These are phyloP conservation scores for Rosalia funebris DNA, from an alignment of 2,888 invertebrate genomes.

Conservation along the genomic window DNA sequence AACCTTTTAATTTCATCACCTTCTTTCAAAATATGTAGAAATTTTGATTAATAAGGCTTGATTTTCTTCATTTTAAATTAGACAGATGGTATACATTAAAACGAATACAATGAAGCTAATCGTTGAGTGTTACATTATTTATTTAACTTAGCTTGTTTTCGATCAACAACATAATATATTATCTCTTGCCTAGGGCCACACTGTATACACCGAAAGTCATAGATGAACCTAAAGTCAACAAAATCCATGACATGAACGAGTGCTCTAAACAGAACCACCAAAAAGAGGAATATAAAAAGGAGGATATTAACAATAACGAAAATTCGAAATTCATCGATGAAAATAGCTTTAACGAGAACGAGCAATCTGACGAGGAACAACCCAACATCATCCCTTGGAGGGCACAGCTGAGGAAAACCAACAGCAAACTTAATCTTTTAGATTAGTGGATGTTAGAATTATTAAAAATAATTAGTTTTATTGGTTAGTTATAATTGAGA, in stretches of 20 bases:
- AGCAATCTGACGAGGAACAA: conserved; percentile 64
- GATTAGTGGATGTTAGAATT: conserved; percentile 68
- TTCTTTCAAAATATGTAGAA: no score
- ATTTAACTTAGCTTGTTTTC: no score
- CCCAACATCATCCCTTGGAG: conserved; percentile 86
- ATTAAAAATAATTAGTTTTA: conserved; percentile 4
- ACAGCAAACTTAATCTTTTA: conserved; percentile 86
- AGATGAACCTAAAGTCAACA: conserved; percentile 67
- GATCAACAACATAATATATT: no score
- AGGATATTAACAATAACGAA: conserved; percentile 62
- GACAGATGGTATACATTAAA: no score
- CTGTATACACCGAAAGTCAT: conserved; percentile 78
- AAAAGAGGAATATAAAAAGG: conserved; percentile 50
- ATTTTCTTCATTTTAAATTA: no score
- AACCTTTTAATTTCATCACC: no score
- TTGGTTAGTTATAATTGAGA: neutral
- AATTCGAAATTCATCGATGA: conserved; percentile 15
- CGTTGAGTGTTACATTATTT: no score
- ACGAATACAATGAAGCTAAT: no score
- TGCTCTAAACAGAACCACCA: conserved; percentile 63
- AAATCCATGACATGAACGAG: conserved; percentile 60
- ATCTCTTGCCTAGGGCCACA: conserved; percentile 74
- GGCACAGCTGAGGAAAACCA: conserved; percentile 88
- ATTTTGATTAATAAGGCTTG: no score
- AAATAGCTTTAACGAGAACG: conserved; percentile 46